A percentile compares a stretch with the other conserved stretches of the same genome.
Conservation (phyloP, 2,888 invertebrate species). For the Timema podura region DNA sequence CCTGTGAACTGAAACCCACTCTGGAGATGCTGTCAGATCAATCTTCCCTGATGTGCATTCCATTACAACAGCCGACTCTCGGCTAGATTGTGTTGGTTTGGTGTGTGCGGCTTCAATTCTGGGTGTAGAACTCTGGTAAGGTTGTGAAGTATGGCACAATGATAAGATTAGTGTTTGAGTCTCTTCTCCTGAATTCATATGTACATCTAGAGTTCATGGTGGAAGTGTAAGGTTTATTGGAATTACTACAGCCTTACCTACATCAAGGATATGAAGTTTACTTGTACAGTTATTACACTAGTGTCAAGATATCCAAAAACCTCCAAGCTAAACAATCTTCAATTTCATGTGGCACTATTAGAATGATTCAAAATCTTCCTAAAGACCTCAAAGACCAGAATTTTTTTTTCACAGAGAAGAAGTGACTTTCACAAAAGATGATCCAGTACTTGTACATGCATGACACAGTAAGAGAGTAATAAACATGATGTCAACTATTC, state of each 20-base stretch:
- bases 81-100: slow-evolving; percentile 35
- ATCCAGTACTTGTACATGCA: slow-evolving; percentile 27
- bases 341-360: slow-evolving; percentile 32
- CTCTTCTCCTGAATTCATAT: slow-evolving; percentile 33
- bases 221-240: slow-evolving; percentile 27
- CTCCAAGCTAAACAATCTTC: slow-evolving; percentile 28
- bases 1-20: neutral
- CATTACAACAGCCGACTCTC: slow-evolving; percentile 30
- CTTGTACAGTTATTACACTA: slow-evolving; percentile 27
- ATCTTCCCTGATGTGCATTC: slow-evolving; percentile 31
- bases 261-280: slow-evolving; percentile 20
- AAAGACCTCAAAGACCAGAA: neutral
- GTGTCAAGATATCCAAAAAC: slow-evolving; percentile 28
- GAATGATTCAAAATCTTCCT: slow-evolving; percentile 19
- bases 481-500: slow-evolving; percentile 32
- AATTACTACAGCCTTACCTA: slow-evolving; percentile 12
- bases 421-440: slow-evolving; percentile 27
- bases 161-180: slow-evolving; percentile 32
- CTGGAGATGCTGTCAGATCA: slow-evolving; percentile 27
- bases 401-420: slow-evolving; percentile 25
- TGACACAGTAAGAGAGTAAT: slow-evolving; percentile 32
- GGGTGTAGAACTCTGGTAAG: slow-evolving; percentile 17
- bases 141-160: slow-evolving; percentile 33
- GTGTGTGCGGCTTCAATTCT: slow-evolving; percentile 30
- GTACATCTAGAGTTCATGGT: slow-evolving; percentile 32